Evolutionary conservation across 2,888 invertebrate genomes (phyloP).

Genomic region (Ormyrus nitidulus): DNA sequence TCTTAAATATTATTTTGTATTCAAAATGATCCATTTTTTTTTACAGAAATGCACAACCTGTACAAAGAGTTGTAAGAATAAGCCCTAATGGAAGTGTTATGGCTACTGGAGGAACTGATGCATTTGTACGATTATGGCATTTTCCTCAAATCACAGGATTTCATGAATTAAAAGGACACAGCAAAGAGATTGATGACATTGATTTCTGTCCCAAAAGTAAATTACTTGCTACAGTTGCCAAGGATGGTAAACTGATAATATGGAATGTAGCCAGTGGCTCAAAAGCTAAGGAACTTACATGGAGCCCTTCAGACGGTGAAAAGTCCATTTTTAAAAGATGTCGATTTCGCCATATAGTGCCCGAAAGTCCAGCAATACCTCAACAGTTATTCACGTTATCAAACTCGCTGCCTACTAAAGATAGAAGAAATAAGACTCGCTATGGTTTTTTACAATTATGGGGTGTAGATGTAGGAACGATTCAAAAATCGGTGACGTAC

Average conservation of each 20-base stretch:
- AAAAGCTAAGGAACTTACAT: slow-evolving; percentile 83
- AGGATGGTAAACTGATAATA: slow-evolving; percentile 89
- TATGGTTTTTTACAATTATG: slow-evolving; percentile 84
- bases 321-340: slow-evolving; percentile 91
- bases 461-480: slow-evolving; percentile 81
- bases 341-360: slow-evolving; percentile 79
- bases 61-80: slow-evolving; percentile 91
- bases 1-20: not conserved
- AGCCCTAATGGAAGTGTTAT: slow-evolving; percentile 86
- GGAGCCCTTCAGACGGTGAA: slow-evolving; percentile 83
- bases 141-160: slow-evolving; percentile 87
- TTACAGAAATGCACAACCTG: slow-evolving; percentile 81
- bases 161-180: slow-evolving; percentile 86
- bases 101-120: slow-evolving; percentile 95
- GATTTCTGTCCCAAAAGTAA: slow-evolving; percentile 91
- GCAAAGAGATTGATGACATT: slow-evolving; percentile 94
- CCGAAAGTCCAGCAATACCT: slow-evolving; percentile 77
- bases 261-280: slow-evolving; percentile 85
- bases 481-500: slow-evolving; percentile 79
- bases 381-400: slow-evolving; percentile 83
- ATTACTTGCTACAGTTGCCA: slow-evolving; percentile 88
- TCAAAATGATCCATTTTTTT: slow-evolving; percentile 36
- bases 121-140: slow-evolving; percentile 90
- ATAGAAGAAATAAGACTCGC: slow-evolving; percentile 28
- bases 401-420: slow-evolving; percentile 84